Percentiles rank a stretch among this genome's conserved stretches.
phyloP scores from a whole-genome alignment of 1,140 invertebrate species.

The Choristoneura fumiferana region DNA sequence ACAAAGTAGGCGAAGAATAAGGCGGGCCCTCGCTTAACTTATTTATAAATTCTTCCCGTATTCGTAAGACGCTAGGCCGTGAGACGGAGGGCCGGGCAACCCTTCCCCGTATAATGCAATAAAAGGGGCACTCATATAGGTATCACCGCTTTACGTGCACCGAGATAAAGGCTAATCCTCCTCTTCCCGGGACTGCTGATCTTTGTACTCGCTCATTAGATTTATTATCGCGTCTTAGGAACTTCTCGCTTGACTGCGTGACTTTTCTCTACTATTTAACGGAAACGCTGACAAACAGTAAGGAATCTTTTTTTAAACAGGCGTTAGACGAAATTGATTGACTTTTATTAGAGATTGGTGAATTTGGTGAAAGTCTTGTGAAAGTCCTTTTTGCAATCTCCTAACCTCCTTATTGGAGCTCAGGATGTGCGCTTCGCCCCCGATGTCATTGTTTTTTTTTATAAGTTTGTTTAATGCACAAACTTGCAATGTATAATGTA shows the following conservation, averaged over 20 bases:
- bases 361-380: no score
- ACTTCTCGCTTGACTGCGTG: background rate
- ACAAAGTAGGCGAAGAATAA: slow-evolving; percentile 72
- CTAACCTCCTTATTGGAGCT: no score
- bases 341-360: no score
- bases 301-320: no score
- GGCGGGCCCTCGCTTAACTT: slow-evolving; percentile 66
- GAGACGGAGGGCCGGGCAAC: slow-evolving; percentile 55
- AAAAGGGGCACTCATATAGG: slow-evolving; percentile 76
- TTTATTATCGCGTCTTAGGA: slow-evolving; percentile 27
- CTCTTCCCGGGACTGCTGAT: slow-evolving; percentile 39
- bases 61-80: slow-evolving; percentile 39
- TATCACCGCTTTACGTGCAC: slow-evolving; percentile 68
- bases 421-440: no score
- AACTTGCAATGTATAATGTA: no score
- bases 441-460: no score
- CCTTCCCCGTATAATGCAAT: slow-evolving; percentile 73
- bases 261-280: no score
- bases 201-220: slow-evolving; percentile 46
- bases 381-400: no score
- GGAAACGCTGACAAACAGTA: no score
- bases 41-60: slow-evolving; percentile 75
- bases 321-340: no score
- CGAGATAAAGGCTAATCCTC: slow-evolving; percentile 70
- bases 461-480: no score